Conservation (phyloP, 2,888 invertebrate species). For the Homarus gammarus region DNA sequence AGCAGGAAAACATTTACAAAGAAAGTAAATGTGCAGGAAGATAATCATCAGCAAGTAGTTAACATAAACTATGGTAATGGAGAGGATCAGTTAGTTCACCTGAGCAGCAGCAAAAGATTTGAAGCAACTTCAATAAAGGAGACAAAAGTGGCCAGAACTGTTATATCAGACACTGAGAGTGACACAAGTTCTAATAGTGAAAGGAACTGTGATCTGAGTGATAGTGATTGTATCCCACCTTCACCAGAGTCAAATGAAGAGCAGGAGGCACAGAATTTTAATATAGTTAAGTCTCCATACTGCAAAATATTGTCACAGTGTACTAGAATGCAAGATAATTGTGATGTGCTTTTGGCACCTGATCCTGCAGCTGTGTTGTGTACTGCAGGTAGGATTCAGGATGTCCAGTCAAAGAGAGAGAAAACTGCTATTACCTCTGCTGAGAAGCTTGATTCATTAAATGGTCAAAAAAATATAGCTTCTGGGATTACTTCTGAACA, state of each 20-base stretch:
- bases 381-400: not conserved
- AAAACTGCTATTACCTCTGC: not conserved
- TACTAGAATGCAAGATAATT: not conserved
- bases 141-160: not conserved
- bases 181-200: not conserved
- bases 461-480: not conserved
- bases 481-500: not conserved
- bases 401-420: not conserved
- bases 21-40: not conserved
- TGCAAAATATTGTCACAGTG: no score
- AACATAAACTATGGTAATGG: not conserved
- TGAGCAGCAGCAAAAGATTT: not conserved
- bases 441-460: not conserved
- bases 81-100: not conserved
- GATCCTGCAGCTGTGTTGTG: not conserved
- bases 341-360: not conserved
- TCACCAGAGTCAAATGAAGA: not conserved
- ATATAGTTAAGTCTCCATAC: not conserved
- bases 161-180: not conserved
- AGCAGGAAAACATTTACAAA: not conserved
- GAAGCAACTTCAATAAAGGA: not conserved
- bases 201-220: not conserved
- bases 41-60: not conserved
- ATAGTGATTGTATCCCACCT: not conserved
- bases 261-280: not conserved